These are phyloP conservation scores for Thalassoma bifasciatum DNA, from an alignment of 2,113 vertebrate genomes.

Conservation along the genomic window DNA sequence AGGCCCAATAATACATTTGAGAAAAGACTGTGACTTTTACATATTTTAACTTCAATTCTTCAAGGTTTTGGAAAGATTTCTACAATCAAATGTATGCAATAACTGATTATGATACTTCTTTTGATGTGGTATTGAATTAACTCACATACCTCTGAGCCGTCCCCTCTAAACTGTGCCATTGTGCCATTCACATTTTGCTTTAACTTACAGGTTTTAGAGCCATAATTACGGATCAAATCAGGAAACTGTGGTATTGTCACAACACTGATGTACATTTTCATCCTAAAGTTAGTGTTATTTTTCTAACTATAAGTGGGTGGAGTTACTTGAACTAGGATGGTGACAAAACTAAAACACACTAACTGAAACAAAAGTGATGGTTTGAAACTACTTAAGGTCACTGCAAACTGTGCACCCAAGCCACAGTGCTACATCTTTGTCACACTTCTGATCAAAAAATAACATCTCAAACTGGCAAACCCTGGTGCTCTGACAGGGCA, in stretches of 20 bases:
- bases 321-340: constrained; percentile 68
- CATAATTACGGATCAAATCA: background rate
- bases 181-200: background rate
- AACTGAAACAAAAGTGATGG: constrained; percentile 18
- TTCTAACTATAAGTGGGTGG: constrained; percentile 57
- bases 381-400: constrained; percentile 18
- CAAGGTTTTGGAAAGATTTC: too few species aligned
- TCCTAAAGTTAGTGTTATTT: constrained; percentile 52
- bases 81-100: background rate
- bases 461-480: constrained; percentile 34
- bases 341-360: constrained; percentile 45
- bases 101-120: background rate
- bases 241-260: constrained; percentile 58
- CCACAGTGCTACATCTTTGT: constrained; percentile 13
- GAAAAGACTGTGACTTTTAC: too few species aligned
- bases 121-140: background rate
- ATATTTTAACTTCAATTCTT: too few species aligned
- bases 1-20: background rate
- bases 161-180: background rate
- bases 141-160: background rate
- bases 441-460: constrained; percentile 25
- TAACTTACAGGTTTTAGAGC: background rate
- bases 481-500: constrained; percentile 51
- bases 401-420: constrained; percentile 40
- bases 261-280: constrained; percentile 28